Percentiles rank a stretch among this genome's conserved stretches.
Conservation (phyloP, 1,140 invertebrate genomes). For the Drosophila pseudoobscura region DNA sequence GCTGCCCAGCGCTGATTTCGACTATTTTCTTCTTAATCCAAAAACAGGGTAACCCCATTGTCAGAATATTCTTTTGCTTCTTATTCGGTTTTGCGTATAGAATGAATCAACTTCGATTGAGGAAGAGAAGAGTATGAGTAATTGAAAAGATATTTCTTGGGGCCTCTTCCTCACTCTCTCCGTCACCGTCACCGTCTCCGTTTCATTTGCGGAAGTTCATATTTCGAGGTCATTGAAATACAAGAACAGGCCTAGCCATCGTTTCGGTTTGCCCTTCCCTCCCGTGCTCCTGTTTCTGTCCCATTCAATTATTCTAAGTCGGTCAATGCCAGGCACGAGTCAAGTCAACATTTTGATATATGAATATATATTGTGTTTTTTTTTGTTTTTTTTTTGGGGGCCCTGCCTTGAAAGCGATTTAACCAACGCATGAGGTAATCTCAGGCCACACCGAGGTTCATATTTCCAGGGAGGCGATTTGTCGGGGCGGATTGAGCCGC, state of each 20-base stretch:
- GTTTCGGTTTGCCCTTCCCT: neutral
- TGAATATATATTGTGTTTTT: slow-evolving; percentile 15
- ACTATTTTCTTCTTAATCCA: too few relatives aligned
- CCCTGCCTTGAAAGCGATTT: slow-evolving; percentile 60
- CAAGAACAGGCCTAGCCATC: slow-evolving; percentile 27
- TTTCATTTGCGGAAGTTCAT: slow-evolving; percentile 39
- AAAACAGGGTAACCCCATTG: too few relatives aligned
- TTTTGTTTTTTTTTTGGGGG: slow-evolving; percentile 4
- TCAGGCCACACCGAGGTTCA: slow-evolving; percentile 19
- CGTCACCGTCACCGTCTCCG: neutral
- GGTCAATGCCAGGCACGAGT: slow-evolving; percentile 67
- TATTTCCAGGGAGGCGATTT: slow-evolving; percentile 15
- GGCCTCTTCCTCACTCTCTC: slow-evolving; percentile 12
- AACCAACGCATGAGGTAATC: slow-evolving; percentile 62
- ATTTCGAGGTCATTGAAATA: slow-evolving; percentile 37
- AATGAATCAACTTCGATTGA: slow-evolving; percentile 40
- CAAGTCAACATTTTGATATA: slow-evolving; percentile 44
- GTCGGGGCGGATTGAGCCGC: neutral
- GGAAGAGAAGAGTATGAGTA: slow-evolving; percentile 23
- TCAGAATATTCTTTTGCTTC: neutral
- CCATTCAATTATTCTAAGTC: slow-evolving; percentile 58
- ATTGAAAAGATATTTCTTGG: slow-evolving; percentile 39
- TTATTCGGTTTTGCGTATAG: slow-evolving; percentile 13
- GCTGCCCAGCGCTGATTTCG: too few relatives aligned
- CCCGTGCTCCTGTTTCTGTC: slow-evolving; percentile 38